Conservation (phyloP, 1,140 invertebrate genomes). For the Leptoteleia sp. region DNA sequence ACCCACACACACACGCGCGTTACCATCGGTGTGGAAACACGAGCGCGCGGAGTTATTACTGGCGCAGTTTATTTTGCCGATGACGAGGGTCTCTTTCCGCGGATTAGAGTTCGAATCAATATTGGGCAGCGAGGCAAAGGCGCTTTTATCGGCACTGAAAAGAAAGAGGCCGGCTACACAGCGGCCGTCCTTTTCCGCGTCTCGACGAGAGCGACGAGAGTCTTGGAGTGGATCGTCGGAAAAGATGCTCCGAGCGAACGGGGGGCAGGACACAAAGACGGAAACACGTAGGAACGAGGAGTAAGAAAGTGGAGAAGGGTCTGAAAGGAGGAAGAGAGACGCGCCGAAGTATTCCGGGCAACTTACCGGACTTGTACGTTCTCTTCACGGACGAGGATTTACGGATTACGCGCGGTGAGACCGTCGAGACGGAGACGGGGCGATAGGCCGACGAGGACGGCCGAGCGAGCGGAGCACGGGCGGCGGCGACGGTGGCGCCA, state of each 20-base stretch:
- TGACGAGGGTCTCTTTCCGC: conserved; percentile 73
- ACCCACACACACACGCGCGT: background rate
- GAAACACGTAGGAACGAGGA: conserved; percentile 57
- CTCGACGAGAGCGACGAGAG: conserved; percentile 47
- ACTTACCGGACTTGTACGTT: conserved; percentile 70
- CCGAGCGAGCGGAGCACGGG: background rate
- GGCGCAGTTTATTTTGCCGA: conserved; percentile 66
- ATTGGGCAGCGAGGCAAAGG: conserved; percentile 79
- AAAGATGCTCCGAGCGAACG: conserved; percentile 55
- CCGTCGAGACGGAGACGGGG: conserved; percentile 33
- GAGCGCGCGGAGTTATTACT: conserved; percentile 60
- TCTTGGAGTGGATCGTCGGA: conserved; percentile 62
- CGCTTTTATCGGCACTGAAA: conserved; percentile 77
- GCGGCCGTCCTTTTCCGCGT: conserved; percentile 48
- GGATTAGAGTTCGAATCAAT: conserved; percentile 81
- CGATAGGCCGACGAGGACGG: too few species aligned
- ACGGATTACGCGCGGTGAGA: conserved; percentile 69
- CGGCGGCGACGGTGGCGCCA: conserved; percentile 31
- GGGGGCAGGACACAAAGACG: conserved; percentile 48
- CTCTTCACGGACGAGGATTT: conserved; percentile 69
- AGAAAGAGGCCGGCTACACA: conserved; percentile 48
- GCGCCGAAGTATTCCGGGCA: conserved; percentile 63
- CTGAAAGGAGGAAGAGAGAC: conserved; percentile 15
- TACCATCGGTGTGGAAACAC: conserved; percentile 26
- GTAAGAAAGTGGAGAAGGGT: conserved; percentile 46